These are phyloP conservation scores for Caenorhabditis uteleia DNA, from an alignment of 2,888 invertebrate genomes.

Conservation along the genomic window DNA sequence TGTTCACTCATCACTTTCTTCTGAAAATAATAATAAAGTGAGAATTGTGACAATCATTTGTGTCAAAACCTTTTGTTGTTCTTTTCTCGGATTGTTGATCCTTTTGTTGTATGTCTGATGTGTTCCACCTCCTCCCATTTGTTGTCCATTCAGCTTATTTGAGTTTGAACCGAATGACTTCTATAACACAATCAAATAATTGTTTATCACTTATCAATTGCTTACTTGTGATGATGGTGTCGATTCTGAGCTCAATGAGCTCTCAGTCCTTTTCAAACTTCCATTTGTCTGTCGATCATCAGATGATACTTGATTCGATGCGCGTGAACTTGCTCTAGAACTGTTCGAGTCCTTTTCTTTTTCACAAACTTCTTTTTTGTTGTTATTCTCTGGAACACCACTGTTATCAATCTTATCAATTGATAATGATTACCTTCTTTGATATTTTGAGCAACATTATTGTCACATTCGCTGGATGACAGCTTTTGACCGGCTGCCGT, in stretches of 20 bases:
- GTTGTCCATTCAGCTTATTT: constrained; percentile 42
- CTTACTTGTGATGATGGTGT: constrained; percentile 41
- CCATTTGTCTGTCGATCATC: constrained; percentile 22
- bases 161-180: constrained; percentile 44
- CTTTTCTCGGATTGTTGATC: constrained; percentile 31
- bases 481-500: constrained; percentile 58
- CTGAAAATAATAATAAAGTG: constrained; percentile 11
- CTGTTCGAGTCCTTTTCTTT: constrained; percentile 47
- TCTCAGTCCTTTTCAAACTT: constrained; percentile 46
- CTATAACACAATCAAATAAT: constrained; percentile 9
- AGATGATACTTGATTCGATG: constrained; percentile 35
- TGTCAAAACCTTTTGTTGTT: too few species aligned
- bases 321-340: constrained; percentile 46
- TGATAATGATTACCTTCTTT: background rate
- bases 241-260: constrained; percentile 48
- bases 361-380: constrained; percentile 37
- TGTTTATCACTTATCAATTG: constrained; percentile 2
- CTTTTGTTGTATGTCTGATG: constrained; percentile 32
- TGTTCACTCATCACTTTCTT: constrained; percentile 48
- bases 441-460: background rate
- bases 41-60: background rate
- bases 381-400: constrained; percentile 48
- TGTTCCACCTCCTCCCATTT: constrained; percentile 15
- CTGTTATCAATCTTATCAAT: background rate
- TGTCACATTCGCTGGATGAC: constrained; percentile 42